phyloP scores from a whole-genome alignment of 2,888 invertebrate species.

The Tricholauxania praeusta region DNA sequence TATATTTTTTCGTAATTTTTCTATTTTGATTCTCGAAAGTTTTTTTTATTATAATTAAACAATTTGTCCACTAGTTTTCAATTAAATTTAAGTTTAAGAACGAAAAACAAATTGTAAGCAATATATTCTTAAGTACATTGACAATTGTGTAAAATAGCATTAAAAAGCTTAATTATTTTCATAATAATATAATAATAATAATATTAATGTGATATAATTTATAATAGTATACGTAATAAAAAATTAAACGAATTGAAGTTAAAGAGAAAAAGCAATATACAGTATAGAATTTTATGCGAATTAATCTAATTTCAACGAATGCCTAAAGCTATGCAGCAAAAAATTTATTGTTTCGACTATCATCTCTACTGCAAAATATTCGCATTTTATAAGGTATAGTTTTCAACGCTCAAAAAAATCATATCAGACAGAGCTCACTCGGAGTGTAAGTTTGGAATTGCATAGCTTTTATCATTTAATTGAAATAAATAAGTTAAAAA shows the following conservation, averaged over 20 bases:
- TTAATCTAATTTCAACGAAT: too few relatives aligned
- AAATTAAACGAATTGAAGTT: conserved; percentile 20
- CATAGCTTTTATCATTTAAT: neutral
- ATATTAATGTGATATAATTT: conserved; percentile 62
- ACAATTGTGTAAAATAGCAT: conserved; percentile 29
- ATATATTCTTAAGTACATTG: neutral
- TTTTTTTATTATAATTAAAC: neutral
- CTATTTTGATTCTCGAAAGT: neutral
- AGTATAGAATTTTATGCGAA: neutral
- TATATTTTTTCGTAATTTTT: neutral
- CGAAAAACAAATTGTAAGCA: neutral
- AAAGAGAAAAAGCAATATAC: neutral
- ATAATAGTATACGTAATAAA: conserved; percentile 51
- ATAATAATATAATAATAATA: conserved; percentile 35
- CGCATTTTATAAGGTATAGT: too few relatives aligned
- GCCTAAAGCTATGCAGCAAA: too few relatives aligned
- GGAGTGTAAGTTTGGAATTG: too few relatives aligned
- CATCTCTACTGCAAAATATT: too few relatives aligned
- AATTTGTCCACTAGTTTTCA: too few relatives aligned
- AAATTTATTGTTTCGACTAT: too few relatives aligned
- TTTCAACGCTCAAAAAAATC: too few relatives aligned
- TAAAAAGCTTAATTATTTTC: neutral
- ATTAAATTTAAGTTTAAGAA: neutral
- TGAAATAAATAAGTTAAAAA: neutral
- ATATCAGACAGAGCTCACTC: too few relatives aligned